These are phyloP conservation scores for Rhabdomys pumilio DNA, from an alignment of 2,797 vertebrate genomes.

Conservation along the genomic window DNA sequence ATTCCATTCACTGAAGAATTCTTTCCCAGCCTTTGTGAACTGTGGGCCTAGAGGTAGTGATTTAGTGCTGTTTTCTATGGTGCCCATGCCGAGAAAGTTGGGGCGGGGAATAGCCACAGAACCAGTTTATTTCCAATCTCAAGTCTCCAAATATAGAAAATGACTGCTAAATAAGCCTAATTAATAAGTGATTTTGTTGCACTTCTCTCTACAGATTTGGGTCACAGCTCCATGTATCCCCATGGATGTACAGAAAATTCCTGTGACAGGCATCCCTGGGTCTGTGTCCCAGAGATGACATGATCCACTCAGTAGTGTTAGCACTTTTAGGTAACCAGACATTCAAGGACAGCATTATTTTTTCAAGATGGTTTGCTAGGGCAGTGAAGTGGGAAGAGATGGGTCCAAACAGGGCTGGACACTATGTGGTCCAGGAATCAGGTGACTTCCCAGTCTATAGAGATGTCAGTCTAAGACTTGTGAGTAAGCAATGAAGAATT, in stretches of 20 bases:
- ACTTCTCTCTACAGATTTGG: not conserved
- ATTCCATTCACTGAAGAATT: conserved; percentile 33
- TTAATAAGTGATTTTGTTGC: not conserved
- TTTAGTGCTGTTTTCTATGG: not conserved
- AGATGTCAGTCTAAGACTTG: not conserved
- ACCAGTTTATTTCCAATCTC: conserved; percentile 44
- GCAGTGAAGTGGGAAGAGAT: too few relatives aligned
- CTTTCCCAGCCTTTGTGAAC: conserved; percentile 53
- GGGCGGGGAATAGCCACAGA: conserved; percentile 36
- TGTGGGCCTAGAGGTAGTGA: conserved; percentile 3
- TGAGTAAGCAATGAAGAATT: not conserved
- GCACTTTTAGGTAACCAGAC: not conserved
- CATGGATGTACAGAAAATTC: not conserved
- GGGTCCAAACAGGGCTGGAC: not conserved
- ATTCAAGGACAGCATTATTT: not conserved
- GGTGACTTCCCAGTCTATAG: not conserved
- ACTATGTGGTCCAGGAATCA: not conserved
- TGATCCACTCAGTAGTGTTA: not conserved
- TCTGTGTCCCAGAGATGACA: not conserved
- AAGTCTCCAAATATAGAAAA: conserved; percentile 47
- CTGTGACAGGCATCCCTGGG: not conserved
- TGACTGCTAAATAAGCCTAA: conserved; percentile 19
- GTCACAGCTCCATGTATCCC: not conserved
- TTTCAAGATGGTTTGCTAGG: not conserved
- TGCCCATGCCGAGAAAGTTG: not conserved